phyloP scores from a whole-genome alignment of 1,140 invertebrate genomes.

The Zophobas atratus region DNA sequence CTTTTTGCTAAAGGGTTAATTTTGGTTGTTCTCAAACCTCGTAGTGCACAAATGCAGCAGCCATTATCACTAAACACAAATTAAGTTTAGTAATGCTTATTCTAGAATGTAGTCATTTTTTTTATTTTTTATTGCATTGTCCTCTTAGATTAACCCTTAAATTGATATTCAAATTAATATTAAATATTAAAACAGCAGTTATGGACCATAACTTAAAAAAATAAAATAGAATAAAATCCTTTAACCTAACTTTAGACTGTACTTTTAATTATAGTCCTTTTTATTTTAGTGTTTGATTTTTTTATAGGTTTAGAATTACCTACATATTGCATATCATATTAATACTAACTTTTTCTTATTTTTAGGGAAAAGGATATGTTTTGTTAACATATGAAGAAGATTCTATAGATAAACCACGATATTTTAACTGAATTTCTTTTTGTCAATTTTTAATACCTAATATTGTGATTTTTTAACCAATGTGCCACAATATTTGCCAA shows the following conservation, averaged over 20 bases:
- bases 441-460: conserved; percentile 26
- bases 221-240: too few species aligned
- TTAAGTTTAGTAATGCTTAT: background rate
- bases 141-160: background rate
- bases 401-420: conserved; percentile 62
- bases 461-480: conserved; percentile 45
- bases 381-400: conserved; percentile 62
- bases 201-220: too few species aligned
- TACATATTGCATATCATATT: background rate
- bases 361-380: conserved; percentile 63
- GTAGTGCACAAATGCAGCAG: conserved; percentile 32
- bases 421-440: conserved; percentile 56
- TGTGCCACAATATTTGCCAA: conserved; percentile 39
- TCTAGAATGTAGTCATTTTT: conserved; percentile 1
- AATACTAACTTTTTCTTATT: conserved; percentile 54
- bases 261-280: too few species aligned
- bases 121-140: background rate
- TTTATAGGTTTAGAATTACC: background rate
- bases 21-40: background rate
- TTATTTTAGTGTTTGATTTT: background rate
- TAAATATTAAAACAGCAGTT: too few species aligned
- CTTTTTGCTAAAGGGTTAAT: conserved; percentile 24
- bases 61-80: conserved; percentile 12
- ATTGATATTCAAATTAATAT: too few species aligned
- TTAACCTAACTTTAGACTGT: too few species aligned